Evolutionary conservation across 2,797 vertebrate genomes (phyloP), one percentile per base, ranked within the genome.

Genomic region (Rhyacichthys aspro): DNA sequence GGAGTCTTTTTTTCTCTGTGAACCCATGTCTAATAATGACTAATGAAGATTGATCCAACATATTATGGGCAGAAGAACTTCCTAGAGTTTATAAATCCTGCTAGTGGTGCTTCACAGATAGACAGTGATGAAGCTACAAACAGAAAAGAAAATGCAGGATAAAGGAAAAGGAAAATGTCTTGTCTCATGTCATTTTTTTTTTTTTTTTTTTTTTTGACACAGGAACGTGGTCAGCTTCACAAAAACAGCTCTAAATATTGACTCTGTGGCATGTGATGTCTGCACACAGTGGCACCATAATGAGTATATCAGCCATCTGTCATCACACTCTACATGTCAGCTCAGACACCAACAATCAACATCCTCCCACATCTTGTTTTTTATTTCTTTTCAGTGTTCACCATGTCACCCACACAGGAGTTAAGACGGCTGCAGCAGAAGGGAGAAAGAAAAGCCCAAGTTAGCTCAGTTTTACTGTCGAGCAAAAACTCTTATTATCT

Each of bases 1-100:
- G 56, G 74, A 54, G 42, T 81, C 73, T 81, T 80, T 76, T 78
- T 73, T n/a, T 57, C 53, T 59, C 59, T 38, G 41, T 58, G 56
- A 82, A 68, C 63, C 67, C 59, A 63, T 37, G 4, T 66, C 61
- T 54, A 82, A 70, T 85, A 79, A 32, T 86, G 76, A 89, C 82
- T 88, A 88, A 86, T 80, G 79, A 89, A 84, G 86, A 86, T 78
- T 66, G 73, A 89, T 85, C 43, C 50, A 41, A 55, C 79, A 53
- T 77, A 78, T 82, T 84, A 79, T 71, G 46, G 65, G 65, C 47
- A 71, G 76, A 81, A 81, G 71, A 76, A 79, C 70, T 81, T 82
- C 59, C 63, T 61, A 70, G 65, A 82, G 76, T 55, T 77, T 76
- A 81, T 79, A 80, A 77, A 86, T 82, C 67, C 63, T 73, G 61